Conservation (phyloP, 2,888 invertebrate species). For the Metacarcinus magister region DNA sequence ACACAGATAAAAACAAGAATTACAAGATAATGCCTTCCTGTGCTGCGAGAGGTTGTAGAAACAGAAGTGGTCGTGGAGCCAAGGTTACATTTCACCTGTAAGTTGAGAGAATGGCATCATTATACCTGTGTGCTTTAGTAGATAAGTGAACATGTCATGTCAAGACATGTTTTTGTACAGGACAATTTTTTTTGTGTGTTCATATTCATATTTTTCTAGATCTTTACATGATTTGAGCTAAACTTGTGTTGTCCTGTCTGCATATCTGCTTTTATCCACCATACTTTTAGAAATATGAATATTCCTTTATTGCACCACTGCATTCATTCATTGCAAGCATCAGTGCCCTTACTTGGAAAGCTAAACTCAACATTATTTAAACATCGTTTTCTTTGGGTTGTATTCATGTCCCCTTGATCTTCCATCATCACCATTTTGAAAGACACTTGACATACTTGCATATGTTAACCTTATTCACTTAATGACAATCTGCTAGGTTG, state of each 20-base stretch:
- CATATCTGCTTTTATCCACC: not conserved
- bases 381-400: not conserved
- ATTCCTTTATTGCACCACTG: not conserved
- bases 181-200: not conserved
- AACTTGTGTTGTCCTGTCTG: not conserved
- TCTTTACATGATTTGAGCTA: not conserved
- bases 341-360: not conserved
- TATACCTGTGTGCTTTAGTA: not conserved
- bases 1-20: not conserved
- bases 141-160: no score
- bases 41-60: not conserved
- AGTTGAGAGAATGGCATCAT: not conserved
- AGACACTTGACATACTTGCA: no score
- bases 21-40: not conserved
- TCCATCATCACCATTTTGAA: no score
- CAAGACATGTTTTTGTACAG: not conserved
- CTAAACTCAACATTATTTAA: not conserved
- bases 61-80: not conserved
- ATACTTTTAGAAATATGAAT: not conserved
- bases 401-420: no score
- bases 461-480: no score
- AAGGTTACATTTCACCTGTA: conserved; percentile 28
- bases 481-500: no score
- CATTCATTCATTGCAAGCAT: no score
- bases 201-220: not conserved